Percentiles rank a stretch among this genome's conserved stretches.
Conservation (phyloP, 1,140 invertebrate species). For the Oppia nitens region DNA sequence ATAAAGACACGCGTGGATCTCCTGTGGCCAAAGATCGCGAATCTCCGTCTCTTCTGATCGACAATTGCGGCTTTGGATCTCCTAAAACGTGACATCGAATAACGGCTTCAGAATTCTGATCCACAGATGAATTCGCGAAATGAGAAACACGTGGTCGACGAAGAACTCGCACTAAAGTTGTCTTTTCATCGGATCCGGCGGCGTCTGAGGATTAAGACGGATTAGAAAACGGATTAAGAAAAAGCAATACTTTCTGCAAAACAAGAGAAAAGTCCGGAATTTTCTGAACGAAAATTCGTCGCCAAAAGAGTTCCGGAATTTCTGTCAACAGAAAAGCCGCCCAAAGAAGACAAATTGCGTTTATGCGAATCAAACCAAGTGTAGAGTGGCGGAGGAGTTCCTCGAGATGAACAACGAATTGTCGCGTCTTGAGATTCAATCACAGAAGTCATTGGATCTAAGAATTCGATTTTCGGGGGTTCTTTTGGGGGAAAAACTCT, state of each 20-base stretch:
- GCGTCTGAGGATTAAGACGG: constrained; percentile 29
- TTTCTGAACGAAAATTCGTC: constrained; percentile 51
- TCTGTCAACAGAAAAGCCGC: constrained; percentile 52
- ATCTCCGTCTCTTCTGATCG: constrained; percentile 39
- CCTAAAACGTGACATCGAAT: constrained; percentile 50
- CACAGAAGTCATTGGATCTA: not conserved
- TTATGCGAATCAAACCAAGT: constrained; percentile 43
- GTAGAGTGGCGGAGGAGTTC: constrained; percentile 61
- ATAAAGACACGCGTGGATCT: not conserved
- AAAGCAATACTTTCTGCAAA: constrained; percentile 41
- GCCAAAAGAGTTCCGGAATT: constrained; percentile 45
- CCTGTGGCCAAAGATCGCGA: constrained; percentile 13
- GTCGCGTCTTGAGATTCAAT: constrained; percentile 7
- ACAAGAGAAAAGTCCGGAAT: constrained; percentile 63
- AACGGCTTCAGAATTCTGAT: constrained; percentile 41
- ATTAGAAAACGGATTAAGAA: not conserved
- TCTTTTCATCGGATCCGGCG: constrained; percentile 42
- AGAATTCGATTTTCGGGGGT: not conserved
- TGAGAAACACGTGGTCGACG: constrained; percentile 55
- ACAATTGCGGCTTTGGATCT: constrained; percentile 52
- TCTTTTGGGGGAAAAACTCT: not conserved
- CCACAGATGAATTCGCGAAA: constrained; percentile 50
- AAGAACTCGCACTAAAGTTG: constrained; percentile 36
- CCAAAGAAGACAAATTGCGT: constrained; percentile 41
- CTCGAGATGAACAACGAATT: constrained; percentile 60